Evolutionary conservation across 2,797 vertebrate genomes (phyloP), one percentile per base, ranked within the genome.

Genomic region (Hoplostethus mediterraneus): DNA sequence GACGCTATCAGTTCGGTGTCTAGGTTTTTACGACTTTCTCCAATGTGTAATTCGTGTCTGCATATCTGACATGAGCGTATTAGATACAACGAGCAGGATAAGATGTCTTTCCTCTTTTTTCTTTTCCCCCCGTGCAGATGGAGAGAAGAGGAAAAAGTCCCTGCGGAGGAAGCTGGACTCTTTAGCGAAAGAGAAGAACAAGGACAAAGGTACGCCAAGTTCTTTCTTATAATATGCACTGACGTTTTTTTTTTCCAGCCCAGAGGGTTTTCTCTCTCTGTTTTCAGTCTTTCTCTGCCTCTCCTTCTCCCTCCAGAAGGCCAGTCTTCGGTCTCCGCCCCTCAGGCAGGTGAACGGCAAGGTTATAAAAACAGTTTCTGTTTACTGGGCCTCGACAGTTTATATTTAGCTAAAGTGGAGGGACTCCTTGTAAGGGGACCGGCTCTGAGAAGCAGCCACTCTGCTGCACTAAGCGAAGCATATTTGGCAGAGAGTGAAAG

Each of bases 61-160:
- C 83, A 89, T 85, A 85, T 85, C 78, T 68, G 57, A 74, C 70
- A 38, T 72, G 63, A 81, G 73, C 75, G 74, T 67, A 87, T 87
- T 81, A 77, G 58, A 81, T 79, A 56, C 56, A 82, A 73, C 68
- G 55, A 74, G 40, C 0, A 0, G 47, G 77, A 91, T 86, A 75
- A 85, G 75, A 82, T 62, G 14, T 75, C 36, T 59, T 56, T 59
- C 73, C 64, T 59, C 65, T 44, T 17, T 47, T 47, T 1, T 51
- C 9, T 33, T 28, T 28, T 28, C 28, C 28, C 11, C 21, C 67
- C 64, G 58, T 84, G n/a, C 94, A 98, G 97, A 98, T 96, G 97
- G 97, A 80, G 96, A 98, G 88, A 98, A 98, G 93, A 95, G 97
- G 91, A 98, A 98, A 93, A 98, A 98, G 88, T 98, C 97, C 0